A percentile compares a stretch with the other conserved stretches of the same genome.
These are phyloP conservation scores for Metopolophium dirhodum DNA, from an alignment of 1,140 invertebrate genomes.

Conservation along the genomic window DNA sequence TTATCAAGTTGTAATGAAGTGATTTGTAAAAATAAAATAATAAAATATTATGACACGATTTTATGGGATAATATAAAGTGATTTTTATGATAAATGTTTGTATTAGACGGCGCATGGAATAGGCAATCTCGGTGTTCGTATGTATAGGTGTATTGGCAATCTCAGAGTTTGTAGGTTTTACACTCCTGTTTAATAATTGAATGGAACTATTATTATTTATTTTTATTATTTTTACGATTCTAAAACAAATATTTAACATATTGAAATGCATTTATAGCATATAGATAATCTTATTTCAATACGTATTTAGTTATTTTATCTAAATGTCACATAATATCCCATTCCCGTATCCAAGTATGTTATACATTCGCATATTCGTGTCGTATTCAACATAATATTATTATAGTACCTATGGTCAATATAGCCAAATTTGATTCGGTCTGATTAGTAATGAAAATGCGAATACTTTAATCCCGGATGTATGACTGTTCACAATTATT, in stretches of 20 bases:
- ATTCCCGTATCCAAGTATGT: too few relatives aligned
- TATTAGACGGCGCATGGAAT: constrained; percentile 20
- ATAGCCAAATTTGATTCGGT: neutral
- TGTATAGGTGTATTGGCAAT: neutral
- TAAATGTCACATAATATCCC: neutral
- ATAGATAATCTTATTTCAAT: neutral
- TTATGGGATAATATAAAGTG: neutral
- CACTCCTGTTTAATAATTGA: neutral
- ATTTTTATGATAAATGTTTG: neutral
- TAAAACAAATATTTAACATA: neutral
- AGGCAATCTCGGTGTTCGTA: constrained; percentile 28
- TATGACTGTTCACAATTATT: neutral
- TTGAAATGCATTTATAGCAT: neutral
- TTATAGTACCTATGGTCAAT: neutral
- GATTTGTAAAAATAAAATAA: neutral
- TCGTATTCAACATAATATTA: neutral
- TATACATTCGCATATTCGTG: neutral
- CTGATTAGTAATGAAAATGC: neutral
- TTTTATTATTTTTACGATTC: neutral
- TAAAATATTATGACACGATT: neutral
- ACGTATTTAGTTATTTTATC: neutral
- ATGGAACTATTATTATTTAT: neutral
- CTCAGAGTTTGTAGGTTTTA: neutral
- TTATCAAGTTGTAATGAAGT: neutral
- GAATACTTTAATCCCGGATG: neutral